phyloP scores from a whole-genome alignment of 2,113 vertebrate genomes.

The Pteruthius melanotis region DNA sequence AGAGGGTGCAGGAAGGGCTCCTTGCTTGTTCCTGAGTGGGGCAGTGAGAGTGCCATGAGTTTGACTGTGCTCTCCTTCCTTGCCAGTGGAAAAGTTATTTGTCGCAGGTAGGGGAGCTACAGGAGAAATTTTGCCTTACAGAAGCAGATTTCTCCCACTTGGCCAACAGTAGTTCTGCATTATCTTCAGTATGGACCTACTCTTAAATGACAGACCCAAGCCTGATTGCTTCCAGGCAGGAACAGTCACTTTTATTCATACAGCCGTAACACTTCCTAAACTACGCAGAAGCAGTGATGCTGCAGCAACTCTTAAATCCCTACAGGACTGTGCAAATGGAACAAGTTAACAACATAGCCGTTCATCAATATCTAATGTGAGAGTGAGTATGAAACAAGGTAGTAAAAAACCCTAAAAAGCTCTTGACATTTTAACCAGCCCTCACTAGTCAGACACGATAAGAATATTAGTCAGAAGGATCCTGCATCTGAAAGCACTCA shows the following conservation, averaged over 20 bases:
- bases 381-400: neutral
- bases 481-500: neutral
- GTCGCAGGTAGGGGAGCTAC: neutral
- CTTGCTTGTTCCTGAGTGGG: accelerated
- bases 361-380: neutral
- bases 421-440: constrained; percentile 1
- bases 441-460: neutral
- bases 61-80: neutral
- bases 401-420: neutral
- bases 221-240: neutral
- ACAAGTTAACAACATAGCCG: neutral
- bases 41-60: neutral
- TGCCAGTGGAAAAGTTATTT: neutral
- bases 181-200: neutral
- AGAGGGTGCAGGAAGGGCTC: neutral
- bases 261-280: neutral
- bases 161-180: neutral
- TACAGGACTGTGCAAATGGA: neutral
- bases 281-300: neutral
- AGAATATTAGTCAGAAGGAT: constrained; percentile 8
- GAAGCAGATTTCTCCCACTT: neutral
- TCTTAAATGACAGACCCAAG: neutral
- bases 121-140: neutral
- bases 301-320: neutral
- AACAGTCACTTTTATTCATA: neutral